Evolutionary conservation across 1,140 invertebrate genomes (phyloP), one percentile per base, ranked within the genome.

Genomic region (Pseudomyrmex flavicornis): DNA sequence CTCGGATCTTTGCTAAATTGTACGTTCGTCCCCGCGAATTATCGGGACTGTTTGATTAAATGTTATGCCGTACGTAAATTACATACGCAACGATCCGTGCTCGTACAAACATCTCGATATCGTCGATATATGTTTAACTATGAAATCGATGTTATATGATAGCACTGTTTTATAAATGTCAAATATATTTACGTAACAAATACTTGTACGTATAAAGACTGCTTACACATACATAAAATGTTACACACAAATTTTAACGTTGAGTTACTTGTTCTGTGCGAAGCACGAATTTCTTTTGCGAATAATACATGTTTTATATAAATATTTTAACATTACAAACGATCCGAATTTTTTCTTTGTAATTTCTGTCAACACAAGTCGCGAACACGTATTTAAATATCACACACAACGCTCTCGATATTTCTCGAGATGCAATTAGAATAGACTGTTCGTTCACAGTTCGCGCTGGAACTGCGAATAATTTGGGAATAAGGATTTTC

Each of bases 21-120:
- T 50, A 72, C n/a, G n/a, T 72, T 72, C 48, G 44, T 20, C 15
- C 15, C 35, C 17, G 54, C 44, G 76, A 72, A 80, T 80, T 80
- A 80, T 80, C 66, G 56, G 3, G 12, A 35, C 54, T 70, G 44
- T 77, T 69, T 58, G 50, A 79, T 79, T 58, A 58, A 69, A 79
- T 58, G 35, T 79, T 79, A 44, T 26, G 8, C 12, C 20, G 44
- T 17, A 56, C 22, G 44, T 26, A 72, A 80, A 59, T 48, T 76
- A 12, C 59, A 54, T 35, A 35, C 35, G 5, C 35, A 35, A 13
- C 22, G 61, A 66, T 52, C 26, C 44, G 12, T 76, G 35, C 15
- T 54, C 35, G n/a, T 35, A 26, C 74, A 76, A 76, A 76, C 22
- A 66, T 76, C 61, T 66, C 74, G 26, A 54, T 54, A 20, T 66